Base-by-base conservation (phyloP, 2,797 vertebrate species). In the Myotis vivesi region DNA sequence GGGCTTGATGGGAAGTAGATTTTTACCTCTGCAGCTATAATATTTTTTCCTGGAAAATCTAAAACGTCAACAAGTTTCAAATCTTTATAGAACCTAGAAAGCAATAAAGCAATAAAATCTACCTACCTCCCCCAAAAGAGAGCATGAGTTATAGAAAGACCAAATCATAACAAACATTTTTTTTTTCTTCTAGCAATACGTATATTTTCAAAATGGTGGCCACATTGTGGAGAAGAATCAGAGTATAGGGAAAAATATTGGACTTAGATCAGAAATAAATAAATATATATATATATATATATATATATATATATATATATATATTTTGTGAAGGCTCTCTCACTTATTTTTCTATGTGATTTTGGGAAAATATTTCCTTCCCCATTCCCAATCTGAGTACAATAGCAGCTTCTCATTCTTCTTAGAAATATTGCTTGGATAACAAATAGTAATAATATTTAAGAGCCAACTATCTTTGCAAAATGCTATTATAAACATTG, bases 1-100 rank as follows among this genome's bases (percentile, higher is more conserved):
- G 55, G 73, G 16, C 8, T 72, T 76, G 30, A 9, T 76, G 22
- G 80, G 22, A 91, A 75, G 59, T 84, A 69, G 23, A 6, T 12
- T 51, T 51, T 10, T 3, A 90, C 4, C 13, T 53, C n/a, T 82
- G 66, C 33, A 85, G 13, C 23, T 82, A 62, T 28, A 3, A 15
- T 20, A 71, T 82, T 33, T 38, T 75, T 81, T 72, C 17, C 46
- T 84, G 22, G 3, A 75, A 91, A 44, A 38, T n/a, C 7, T 87
- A 41, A 94, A 82, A 62, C 33, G 49, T 93, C 51, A 91, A 76
- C 23, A 83, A 62, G 15, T 76, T 88, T 92, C 30, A 94, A 88
- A 77, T 90, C 22, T 85, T 90, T 69, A 55, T 51, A 76, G 64
- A 88, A 79, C 3, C 20, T 17, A 53, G 15, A 90, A 94, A 92